Evolutionary conservation across 2,113 vertebrate species (phyloP).

Genomic region (Ammospiza nelsoni): DNA sequence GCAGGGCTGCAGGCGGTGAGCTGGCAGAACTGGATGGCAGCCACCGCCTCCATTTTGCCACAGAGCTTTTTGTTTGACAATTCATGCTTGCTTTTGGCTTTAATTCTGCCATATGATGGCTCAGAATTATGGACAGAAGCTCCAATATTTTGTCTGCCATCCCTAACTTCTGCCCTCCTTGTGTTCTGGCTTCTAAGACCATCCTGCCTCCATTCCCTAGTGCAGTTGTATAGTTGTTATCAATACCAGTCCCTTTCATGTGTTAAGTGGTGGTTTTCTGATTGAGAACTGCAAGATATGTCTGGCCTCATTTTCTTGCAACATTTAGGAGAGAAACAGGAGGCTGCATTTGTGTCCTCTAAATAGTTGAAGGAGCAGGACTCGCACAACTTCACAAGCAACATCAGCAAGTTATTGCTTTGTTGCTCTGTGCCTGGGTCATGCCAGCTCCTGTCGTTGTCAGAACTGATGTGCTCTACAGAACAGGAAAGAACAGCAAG

Average conservation of each 20-base stretch:
- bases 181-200: background rate
- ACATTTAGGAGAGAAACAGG: background rate
- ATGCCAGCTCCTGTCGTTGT: background rate
- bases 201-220: background rate
- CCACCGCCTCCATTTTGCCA: background rate
- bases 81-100: background rate
- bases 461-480: background rate
- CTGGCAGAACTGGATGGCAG: background rate
- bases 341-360: background rate
- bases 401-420: conserved; percentile 13
- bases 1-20: background rate
- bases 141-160: background rate
- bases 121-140: background rate
- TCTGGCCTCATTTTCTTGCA: background rate
- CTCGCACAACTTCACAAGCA: background rate
- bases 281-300: background rate
- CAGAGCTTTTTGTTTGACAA: background rate
- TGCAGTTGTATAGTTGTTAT: background rate
- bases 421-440: background rate
- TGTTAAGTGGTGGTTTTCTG: background rate
- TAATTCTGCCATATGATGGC: background rate
- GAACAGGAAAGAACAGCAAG: background rate
- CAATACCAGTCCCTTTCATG: background rate
- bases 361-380: background rate
- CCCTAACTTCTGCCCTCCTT: background rate